These are phyloP conservation scores for Phymatocera aterrima DNA, from an alignment of 2,888 invertebrate genomes.

Conservation along the genomic window DNA sequence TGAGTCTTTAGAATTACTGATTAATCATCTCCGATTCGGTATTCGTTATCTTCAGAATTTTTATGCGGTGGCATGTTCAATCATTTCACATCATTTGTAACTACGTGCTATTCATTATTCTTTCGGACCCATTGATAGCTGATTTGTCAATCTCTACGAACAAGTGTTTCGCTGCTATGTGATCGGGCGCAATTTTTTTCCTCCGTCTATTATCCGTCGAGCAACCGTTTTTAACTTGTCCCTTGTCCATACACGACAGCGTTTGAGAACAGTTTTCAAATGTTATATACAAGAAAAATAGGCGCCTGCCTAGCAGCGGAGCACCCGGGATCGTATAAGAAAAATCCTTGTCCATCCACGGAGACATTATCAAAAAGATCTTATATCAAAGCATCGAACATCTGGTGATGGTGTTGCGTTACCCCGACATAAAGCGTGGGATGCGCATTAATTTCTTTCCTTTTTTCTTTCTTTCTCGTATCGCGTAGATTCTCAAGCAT, in stretches of 20 bases:
- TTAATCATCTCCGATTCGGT: not conserved
- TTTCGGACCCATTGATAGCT: not conserved
- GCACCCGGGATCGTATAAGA: conserved; percentile 5
- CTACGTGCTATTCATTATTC: not conserved
- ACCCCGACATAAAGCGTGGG: conserved; percentile 44
- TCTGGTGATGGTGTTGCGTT: conserved; percentile 46
- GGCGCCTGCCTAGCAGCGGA: no score
- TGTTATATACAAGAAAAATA: not conserved
- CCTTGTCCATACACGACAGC: no score
- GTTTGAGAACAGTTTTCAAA: not conserved
- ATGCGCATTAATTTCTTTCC: conserved; percentile 22
- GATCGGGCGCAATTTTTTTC: not conserved
- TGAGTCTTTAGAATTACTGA: not conserved
- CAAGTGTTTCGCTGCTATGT: not conserved
- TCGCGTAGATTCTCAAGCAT: conserved; percentile 3
- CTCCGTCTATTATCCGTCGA: not conserved
- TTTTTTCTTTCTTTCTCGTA: not conserved
- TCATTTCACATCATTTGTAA: not conserved
- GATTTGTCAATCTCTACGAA: not conserved
- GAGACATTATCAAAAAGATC: conserved; percentile 39
- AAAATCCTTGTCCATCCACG: conserved; percentile 28
- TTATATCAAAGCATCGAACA: conserved; percentile 29
- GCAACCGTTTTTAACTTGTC: not conserved
- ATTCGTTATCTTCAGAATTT: not conserved
- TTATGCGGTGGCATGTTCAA: not conserved